Base-by-base conservation (phyloP, 2,797 vertebrate genomes). In the Sebastes taczanowskii region DNA sequence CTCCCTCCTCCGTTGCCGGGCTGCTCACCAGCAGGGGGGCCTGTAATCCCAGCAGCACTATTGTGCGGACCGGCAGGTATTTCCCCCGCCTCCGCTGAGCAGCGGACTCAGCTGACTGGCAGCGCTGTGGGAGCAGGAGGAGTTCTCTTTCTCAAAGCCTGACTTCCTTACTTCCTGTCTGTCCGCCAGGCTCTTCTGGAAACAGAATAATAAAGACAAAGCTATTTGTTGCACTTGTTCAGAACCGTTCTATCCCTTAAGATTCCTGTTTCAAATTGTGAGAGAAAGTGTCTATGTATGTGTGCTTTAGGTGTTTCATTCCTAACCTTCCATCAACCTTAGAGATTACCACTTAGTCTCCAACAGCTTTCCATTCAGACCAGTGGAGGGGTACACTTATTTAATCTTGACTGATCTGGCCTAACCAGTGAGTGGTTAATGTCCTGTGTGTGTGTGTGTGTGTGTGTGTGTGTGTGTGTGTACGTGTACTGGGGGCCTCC, bases 21-120 rank as follows among this genome's bases (percentile, higher is more conserved):
- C 95, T 96, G 95, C 95, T 96, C 93, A 89, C 94, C 95, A 96
- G 91, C 90, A 82, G 95, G 93, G 96, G 96, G 95, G 91, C 91
- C 91, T 88, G 90, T 92, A 95, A 96, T 94, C 94, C 93, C 95
- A 92, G 95, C 94, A 94, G 94, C 91, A 94, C 92, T 91, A 97
- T 97, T 97, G 96, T 97, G 96, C 95, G 92, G 94, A 96, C 91
- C 92, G 94, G 94, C 95, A 96, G 91, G 95, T 89, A 96, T 95
- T 97, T 96, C 95, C 95, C 87, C 93, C 92, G 84, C 90, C 89
- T 92, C 94, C 88, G 32, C 94, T 84, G 92, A 94, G 94, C 93
- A 92, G 90, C 83, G 81, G 92, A 94, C 90, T 95, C 94, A 91
- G 91, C 92, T 95, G 93, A 93, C 93, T 94, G 91, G 91, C 91